These are phyloP conservation scores for Hippocampus barbouri DNA, from an alignment of 2,113 vertebrate species.

Conservation along the genomic window DNA sequence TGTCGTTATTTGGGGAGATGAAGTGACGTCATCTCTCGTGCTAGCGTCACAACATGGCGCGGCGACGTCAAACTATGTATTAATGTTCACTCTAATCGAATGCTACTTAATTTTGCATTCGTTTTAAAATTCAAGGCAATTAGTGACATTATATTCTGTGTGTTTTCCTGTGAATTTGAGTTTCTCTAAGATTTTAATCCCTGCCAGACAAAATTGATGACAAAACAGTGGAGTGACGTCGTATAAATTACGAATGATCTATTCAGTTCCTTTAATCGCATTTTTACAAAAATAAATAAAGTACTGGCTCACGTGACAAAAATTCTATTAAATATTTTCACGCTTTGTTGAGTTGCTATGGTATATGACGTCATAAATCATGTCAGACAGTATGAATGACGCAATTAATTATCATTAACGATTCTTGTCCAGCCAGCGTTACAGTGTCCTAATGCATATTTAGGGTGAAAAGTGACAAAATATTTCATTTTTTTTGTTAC, in stretches of 20 bases:
- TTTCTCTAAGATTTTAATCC: too few species aligned
- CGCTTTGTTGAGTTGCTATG: background rate
- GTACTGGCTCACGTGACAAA: too few species aligned
- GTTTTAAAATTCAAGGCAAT: background rate
- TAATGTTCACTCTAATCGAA: background rate
- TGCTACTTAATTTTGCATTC: background rate
- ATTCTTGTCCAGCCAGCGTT: too few species aligned
- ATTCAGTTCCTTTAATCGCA: too few species aligned
- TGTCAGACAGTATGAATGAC: background rate
- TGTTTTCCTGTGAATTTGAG: too few species aligned
- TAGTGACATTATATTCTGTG: background rate
- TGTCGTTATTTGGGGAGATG: background rate
- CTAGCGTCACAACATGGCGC: background rate
- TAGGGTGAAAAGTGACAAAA: too few species aligned
- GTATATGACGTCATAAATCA: background rate
- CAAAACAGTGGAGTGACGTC: background rate
- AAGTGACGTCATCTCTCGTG: background rate
- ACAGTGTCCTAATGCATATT: too few species aligned
- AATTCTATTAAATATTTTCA: background rate
- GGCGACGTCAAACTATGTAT: background rate
- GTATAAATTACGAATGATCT: background rate
- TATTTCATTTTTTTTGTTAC: background rate
- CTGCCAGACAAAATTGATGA: too few species aligned
- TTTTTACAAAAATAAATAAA: too few species aligned
- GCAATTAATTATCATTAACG: too few species aligned